phyloP scores from a whole-genome alignment of 2,797 vertebrate species.

The Myotis vivesi region DNA sequence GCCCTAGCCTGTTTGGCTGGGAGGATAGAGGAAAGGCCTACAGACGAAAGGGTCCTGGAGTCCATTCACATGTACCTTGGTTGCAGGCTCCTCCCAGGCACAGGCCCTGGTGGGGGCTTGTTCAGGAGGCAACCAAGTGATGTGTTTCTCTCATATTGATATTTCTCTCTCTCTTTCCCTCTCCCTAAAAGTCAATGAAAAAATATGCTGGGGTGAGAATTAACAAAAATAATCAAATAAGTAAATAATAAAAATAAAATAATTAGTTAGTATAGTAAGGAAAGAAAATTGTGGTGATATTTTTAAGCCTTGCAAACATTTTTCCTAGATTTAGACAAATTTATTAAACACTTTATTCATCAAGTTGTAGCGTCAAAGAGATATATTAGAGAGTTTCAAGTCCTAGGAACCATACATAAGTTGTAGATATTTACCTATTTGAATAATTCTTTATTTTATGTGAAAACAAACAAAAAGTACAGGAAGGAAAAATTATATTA shows the following conservation, averaged over 20 bases:
- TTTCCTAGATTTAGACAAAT: neutral
- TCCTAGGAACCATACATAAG: neutral
- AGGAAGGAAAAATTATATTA: neutral
- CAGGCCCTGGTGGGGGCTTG: too few relatives aligned
- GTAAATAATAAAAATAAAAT: neutral
- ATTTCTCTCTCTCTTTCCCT: too few relatives aligned
- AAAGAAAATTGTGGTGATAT: neutral
- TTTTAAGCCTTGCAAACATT: neutral
- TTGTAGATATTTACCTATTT: neutral
- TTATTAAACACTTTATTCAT: neutral
- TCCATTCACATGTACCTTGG: too few relatives aligned
- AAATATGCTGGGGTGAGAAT: too few relatives aligned
- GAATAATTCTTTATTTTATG: neutral
- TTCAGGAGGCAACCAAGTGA: too few relatives aligned
- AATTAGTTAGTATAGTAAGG: neutral
- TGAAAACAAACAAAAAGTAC: neutral
- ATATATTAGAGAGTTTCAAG: neutral
- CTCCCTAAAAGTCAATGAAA: too few relatives aligned
- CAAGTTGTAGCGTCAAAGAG: neutral
- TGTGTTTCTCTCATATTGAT: too few relatives aligned
- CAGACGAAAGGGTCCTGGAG: too few relatives aligned
- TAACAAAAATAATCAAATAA: neutral
- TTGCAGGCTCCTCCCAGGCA: too few relatives aligned
- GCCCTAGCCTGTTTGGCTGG: too few relatives aligned
- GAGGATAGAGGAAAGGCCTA: too few relatives aligned